Evolutionary conservation across 2,888 invertebrate species (phyloP).

Genomic region (Chorisops tibialis): DNA sequence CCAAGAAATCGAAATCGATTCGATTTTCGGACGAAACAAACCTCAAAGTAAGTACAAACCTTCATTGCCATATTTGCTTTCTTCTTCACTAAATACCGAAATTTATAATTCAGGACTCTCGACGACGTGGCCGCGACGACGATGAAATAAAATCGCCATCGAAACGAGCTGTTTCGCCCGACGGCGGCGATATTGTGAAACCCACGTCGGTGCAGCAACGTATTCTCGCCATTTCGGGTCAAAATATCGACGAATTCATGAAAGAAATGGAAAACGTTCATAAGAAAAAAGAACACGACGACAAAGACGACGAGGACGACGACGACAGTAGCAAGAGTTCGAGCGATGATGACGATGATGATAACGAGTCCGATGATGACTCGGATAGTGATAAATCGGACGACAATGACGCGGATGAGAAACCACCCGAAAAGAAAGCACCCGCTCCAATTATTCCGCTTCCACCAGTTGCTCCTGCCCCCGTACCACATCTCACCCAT

Average conservation of each 20-base stretch:
- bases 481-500: constrained; percentile 41
- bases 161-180: constrained; percentile 31
- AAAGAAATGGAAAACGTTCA: constrained; percentile 88
- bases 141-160: constrained; percentile 35
- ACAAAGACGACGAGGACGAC: constrained; percentile 41
- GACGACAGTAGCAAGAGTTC: constrained; percentile 33
- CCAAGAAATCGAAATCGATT: constrained; percentile 55
- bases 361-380: not conserved
- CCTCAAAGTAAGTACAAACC: constrained; percentile 47
- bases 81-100: not conserved
- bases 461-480: constrained; percentile 41
- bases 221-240: constrained; percentile 85
- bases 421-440: constrained; percentile 28
- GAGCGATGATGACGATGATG: constrained; percentile 34
- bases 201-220: constrained; percentile 79
- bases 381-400: not conserved
- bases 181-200: constrained; percentile 50
- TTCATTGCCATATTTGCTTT: too few relatives aligned
- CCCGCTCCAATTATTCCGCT: constrained; percentile 41
- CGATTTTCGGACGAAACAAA: constrained; percentile 64
- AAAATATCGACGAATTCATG: constrained; percentile 90
- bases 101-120: constrained; percentile 4
- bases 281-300: constrained; percentile 66
- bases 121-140: not conserved
- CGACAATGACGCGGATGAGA: not conserved